Evolutionary conservation across 2,113 vertebrate genomes (phyloP), one percentile per base, ranked within the genome.

Genomic region (Motacilla tschutschensis): DNA sequence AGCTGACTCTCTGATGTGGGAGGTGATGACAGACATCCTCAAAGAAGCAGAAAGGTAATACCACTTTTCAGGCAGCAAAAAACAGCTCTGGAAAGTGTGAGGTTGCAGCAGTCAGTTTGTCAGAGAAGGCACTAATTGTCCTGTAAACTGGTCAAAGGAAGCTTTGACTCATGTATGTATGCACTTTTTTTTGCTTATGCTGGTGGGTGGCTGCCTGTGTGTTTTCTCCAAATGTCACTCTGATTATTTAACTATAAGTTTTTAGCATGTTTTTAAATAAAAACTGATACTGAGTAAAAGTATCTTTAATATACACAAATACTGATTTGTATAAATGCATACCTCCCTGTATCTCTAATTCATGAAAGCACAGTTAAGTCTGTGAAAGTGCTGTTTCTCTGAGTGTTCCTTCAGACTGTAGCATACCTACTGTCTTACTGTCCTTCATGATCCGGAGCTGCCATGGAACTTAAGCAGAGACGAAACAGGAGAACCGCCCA

Each of bases 231-330:
- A 83, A 79, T 88, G 88, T 79, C 91, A 95, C 89, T 96, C 94
- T 94, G 81, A 83, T 89, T 95, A 95, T 94, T 92, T 95, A 94
- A 92, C 80, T 70, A 87, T 88, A 93, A 90, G 92, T 95, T 97
- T 97, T 96, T 96, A 96, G 97, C 97, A 97, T 97, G 97, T 97
- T 97, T 97, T 97, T 95, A 94, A 97, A 97, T 97, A 97, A 97
- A 97, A 96, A 50, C 70, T 43, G 89, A 93, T 95, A 90, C 82
- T 38, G 87, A 95, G 93, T 95, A 84, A 87, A 95, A 95, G 81
- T 88, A 94, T 94, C 92, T 94, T 91, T 90, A 95, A 87, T 86
- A 87, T 81, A 95, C 83, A 85, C 83, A 87, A 91, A 92, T 92
- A 89, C 0, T 73, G 81, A 83, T 92, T 89, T 91, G 85, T 95